Base-by-base conservation (phyloP, 2,888 invertebrate species). In the Harmothoe impar region DNA sequence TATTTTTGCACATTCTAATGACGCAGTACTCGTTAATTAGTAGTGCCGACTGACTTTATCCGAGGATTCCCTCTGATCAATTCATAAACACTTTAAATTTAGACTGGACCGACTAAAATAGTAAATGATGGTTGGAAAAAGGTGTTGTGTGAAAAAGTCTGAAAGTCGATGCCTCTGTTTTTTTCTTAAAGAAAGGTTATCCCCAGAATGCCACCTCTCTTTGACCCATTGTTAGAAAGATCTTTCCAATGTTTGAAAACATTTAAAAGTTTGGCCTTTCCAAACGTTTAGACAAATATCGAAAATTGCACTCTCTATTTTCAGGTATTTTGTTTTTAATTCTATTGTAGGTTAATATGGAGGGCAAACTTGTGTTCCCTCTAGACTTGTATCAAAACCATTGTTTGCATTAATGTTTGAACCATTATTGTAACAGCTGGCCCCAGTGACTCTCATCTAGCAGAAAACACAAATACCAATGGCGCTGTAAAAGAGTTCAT, bases 61-160 rank as follows among this genome's bases (percentile, higher is more conserved):
- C 15, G 29, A 29, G 72, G 72, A 72, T 72, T 72, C 72, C 72
- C 72, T 72, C 72, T 72, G 72, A 72, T 72, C 72, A 72, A 29
- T 72, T 29, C 72, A 72, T 72, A 72, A 72, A 72, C 72, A 72
- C 31, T 72, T 72, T 72, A 72, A 72, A n/a, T 72, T 72, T 72
- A 72, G 72, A 72, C 15, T 25, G 25, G 29, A 72, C 5, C 31
- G 25, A 29, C 72, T 72, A 3, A 72, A 72, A 72, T 72, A 72
- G 72, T 29, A n/a, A 62, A n/a, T n/a, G n/a, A 62, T 62, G 62
- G 62, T 7, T 15, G 62, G 62, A n/a, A 62, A 62, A 62, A 62
- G 20, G 23, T 62, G n/a, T 62, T n/a, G 15, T n/a, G 62, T 62
- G 15, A 20, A 62, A 20, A n/a, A 15, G n/a, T 62, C 3, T n/a